A percentile compares a stretch with the other conserved stretches of the same genome.
phyloP scores from a whole-genome alignment of 2,888 invertebrate genomes.

The Trachelus stipa region DNA sequence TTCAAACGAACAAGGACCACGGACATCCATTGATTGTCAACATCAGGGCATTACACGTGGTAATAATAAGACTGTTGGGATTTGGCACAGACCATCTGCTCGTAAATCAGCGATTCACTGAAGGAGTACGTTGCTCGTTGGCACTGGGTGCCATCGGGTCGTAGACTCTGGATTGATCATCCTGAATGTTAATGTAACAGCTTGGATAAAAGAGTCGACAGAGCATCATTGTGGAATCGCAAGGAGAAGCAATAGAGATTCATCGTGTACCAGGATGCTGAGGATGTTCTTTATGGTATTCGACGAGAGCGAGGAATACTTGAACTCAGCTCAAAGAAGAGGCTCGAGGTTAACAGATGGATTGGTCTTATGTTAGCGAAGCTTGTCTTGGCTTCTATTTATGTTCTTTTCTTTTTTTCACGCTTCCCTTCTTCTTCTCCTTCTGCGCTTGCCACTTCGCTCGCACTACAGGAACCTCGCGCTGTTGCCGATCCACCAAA shows the following conservation, averaged over 20 bases:
- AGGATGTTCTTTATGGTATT: not conserved
- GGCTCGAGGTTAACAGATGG: not conserved
- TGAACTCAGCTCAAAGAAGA: not conserved
- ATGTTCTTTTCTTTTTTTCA: conserved; percentile 3
- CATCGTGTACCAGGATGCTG: not conserved
- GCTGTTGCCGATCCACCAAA: not conserved
- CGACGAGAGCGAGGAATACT: not conserved
- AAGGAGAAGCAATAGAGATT: not conserved
- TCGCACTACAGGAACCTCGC: not conserved
- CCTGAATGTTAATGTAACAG: not conserved
- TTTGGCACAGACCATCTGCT: not conserved
- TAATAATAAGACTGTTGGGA: not conserved
- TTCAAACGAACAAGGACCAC: not conserved
- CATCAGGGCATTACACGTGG: not conserved
- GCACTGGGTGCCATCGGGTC: not conserved
- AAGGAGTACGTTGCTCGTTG: not conserved
- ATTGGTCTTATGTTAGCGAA: not conserved
- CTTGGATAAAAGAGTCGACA: not conserved
- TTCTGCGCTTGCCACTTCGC: not conserved
- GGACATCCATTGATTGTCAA: not conserved
- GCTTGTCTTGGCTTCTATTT: not conserved
- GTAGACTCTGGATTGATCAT: not conserved
- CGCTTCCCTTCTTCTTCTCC: not conserved
- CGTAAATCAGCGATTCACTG: not conserved
- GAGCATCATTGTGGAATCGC: not conserved